Base-by-base conservation (phyloP, 2,113 vertebrate species). In the Phalacrocorax pelagicus region DNA sequence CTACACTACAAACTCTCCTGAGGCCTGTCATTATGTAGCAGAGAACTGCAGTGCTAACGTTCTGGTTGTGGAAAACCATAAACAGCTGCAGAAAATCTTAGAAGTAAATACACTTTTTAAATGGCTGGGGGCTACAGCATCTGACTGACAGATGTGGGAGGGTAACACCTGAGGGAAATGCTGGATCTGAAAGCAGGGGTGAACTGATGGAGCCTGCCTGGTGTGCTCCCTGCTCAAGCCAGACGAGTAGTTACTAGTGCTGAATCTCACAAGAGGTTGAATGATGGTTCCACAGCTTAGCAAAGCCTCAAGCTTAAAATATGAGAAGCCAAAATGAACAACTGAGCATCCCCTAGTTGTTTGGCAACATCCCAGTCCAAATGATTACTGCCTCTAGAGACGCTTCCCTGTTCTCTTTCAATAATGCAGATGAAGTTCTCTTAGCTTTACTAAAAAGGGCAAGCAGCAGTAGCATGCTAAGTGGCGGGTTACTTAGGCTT, bases 1-100 rank as follows among this genome's bases (percentile, higher is more conserved):
- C 98, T 99, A 99, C 71, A 98, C 99, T 40, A 99, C 99, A 70
- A 99, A 99, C 97, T 99, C 99, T 2, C 94, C 99, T 0, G 99
- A 99, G 4, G 99, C 99, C 1, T 99, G 99, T 67, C 98, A 98
- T 26, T 99, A 99, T 0, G 97, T 99, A 16, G 99, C 99, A 22
- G 97, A 98, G 17, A 98, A 99, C 86, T 98, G 98, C 86, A 97
- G 96, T 65, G 98, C 99, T 49, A 98, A 99, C 5, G 3, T 99
- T 61, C 78, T 99, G 6, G 97, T 99, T 88, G 98, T 99, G 97
- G 99, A 99, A 92, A 99, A 99, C 74, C 96, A 99, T 30, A 98
- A 98, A 57, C 99, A 99, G 97, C 97, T 99, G 67, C 98, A 98
- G 98, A 99, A 99, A 92, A 99, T 99, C 93, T 97, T 99, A 40